phyloP scores from a whole-genome alignment of 2,888 invertebrate genomes.

The Chymomyza caudatula region DNA sequence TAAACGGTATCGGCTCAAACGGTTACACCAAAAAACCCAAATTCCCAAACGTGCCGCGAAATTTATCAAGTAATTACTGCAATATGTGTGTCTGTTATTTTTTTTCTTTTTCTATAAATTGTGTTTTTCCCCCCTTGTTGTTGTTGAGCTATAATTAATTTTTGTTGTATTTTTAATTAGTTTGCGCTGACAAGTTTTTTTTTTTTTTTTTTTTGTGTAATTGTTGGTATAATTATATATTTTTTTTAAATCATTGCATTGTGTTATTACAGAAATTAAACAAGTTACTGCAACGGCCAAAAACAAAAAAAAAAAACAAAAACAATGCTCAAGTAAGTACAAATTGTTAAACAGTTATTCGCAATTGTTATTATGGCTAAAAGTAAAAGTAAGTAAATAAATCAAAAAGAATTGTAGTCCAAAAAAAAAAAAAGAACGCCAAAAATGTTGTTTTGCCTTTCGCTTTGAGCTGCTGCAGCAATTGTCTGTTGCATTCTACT shows the following conservation, averaged over 20 bases:
- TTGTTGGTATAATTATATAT: too few species aligned
- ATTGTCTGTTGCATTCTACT: not conserved
- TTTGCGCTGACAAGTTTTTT: not conserved
- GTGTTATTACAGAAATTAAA: constrained; percentile 1
- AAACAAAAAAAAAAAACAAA: not conserved
- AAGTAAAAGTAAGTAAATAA: not conserved
- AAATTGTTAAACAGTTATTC: not conserved
- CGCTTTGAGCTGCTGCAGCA: not conserved
- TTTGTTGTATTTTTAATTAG: constrained; percentile 16
- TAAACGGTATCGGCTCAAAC: too few species aligned
- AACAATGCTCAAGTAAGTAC: not conserved
- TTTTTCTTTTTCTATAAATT: not conserved
- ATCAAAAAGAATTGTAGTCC: not conserved
- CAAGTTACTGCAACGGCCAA: not conserved
- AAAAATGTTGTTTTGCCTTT: not conserved
- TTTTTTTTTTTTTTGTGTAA: not conserved
- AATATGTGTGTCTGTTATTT: constrained; percentile 3
- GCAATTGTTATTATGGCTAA: not conserved
- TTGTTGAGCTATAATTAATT: constrained; percentile 7
- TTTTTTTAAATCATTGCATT: constrained; percentile 1
- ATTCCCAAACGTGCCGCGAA: not conserved
- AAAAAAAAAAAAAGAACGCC: not conserved
- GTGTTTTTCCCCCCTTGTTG: not conserved
- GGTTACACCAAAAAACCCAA: not conserved
- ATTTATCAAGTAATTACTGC: not conserved